Percentiles rank a stretch among this genome's conserved stretches.
Conservation (phyloP, 2,113 vertebrate species). For the Pseudopipra pipra region DNA sequence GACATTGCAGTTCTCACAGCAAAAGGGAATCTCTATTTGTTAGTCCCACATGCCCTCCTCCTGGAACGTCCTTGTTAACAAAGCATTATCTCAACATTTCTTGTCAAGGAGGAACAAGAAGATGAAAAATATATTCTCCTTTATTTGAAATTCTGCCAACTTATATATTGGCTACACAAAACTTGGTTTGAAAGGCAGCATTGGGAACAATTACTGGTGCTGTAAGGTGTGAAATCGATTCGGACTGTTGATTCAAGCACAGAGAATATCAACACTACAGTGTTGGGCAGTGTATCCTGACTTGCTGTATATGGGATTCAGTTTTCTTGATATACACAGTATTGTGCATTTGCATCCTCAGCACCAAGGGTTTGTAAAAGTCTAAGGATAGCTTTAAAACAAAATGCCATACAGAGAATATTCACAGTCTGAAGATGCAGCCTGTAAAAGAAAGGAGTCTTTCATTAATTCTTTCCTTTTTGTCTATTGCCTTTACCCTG, state of each 20-base stretch:
- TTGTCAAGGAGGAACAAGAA: background rate
- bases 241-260: background rate
- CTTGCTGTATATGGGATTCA: background rate
- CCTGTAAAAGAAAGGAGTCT: background rate
- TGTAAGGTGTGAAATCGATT: constrained; percentile 14
- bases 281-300: background rate
- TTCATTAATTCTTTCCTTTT: background rate
- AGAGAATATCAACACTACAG: background rate
- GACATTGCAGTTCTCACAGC: background rate
- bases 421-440: background rate
- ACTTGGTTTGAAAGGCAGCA: background rate
- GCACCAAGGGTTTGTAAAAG: background rate
- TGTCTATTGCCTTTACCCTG: background rate
- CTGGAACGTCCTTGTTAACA: background rate
- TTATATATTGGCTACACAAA: background rate
- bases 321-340: background rate
- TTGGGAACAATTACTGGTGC: background rate
- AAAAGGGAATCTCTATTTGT: background rate
- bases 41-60: background rate
- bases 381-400: background rate
- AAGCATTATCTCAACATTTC: background rate
- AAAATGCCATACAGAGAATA: background rate
- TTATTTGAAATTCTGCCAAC: background rate
- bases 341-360: background rate
- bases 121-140: background rate